phyloP scores from a whole-genome alignment of 1,140 invertebrate species.

The Medauroidea extradentata region DNA sequence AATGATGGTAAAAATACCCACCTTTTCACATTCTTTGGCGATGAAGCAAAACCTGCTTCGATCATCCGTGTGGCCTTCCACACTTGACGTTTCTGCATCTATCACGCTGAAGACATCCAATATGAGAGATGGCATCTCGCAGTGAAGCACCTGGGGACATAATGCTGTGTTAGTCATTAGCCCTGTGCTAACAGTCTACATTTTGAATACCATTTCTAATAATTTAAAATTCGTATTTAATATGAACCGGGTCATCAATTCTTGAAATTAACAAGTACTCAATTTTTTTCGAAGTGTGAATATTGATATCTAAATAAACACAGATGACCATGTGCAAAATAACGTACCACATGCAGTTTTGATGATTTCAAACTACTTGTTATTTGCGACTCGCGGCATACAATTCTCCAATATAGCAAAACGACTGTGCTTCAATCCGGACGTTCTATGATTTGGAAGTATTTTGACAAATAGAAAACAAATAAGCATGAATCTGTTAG shows the following conservation, averaged over 20 bases:
- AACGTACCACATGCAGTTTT: no score
- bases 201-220: neutral
- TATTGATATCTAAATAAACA: no score
- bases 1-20: slow-evolving; percentile 30
- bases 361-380: no score
- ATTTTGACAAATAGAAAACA: no score
- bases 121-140: slow-evolving; percentile 69
- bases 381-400: no score
- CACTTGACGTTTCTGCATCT: slow-evolving; percentile 67
- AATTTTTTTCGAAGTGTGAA: no score
- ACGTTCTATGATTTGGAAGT: no score
- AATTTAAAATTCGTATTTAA: neutral
- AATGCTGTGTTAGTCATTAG: neutral
- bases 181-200: neutral
- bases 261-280: no score
- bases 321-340: no score
- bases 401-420: no score
- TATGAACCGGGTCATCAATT: neutral
- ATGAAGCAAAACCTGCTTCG: slow-evolving; percentile 70
- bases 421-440: no score
- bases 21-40: slow-evolving; percentile 70
- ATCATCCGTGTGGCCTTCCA: slow-evolving; percentile 54
- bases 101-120: slow-evolving; percentile 73
- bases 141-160: slow-evolving; percentile 58
- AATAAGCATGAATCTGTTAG: no score